These are phyloP conservation scores for Lepidochrysops patricia DNA, from an alignment of 2,888 invertebrate genomes.

Conservation along the genomic window DNA sequence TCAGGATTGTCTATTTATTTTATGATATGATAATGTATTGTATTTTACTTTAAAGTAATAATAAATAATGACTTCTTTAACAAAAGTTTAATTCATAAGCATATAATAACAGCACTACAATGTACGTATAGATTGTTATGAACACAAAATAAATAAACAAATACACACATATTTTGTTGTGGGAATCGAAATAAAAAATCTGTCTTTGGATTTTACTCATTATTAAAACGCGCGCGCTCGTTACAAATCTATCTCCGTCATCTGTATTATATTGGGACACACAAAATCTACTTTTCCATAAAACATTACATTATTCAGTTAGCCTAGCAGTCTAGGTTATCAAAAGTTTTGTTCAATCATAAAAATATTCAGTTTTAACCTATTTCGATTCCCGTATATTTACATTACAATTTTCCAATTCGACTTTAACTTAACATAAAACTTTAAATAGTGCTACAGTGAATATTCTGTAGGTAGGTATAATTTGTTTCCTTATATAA, in stretches of 20 bases:
- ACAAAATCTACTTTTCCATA: no score
- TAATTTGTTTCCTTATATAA: background rate
- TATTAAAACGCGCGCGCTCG: no score
- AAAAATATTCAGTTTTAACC: background rate
- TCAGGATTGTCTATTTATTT: no score
- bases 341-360: background rate
- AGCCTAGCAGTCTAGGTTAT: no score
- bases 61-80: slow-evolving; percentile 28
- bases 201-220: no score
- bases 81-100: slow-evolving; percentile 55
- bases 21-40: background rate
- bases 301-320: no score
- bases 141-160: slow-evolving; percentile 26
- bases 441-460: background rate
- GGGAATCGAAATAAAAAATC: background rate
- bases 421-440: background rate
- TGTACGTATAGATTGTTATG: slow-evolving; percentile 18
- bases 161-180: slow-evolving; percentile 22
- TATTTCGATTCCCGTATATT: background rate
- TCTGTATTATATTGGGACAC: no score
- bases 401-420: background rate
- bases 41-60: background rate
- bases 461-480: background rate
- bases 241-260: no score
- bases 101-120: slow-evolving; percentile 46